phyloP scores from a whole-genome alignment of 92 coral and sea anemone species.

The Ricordea florida region DNA sequence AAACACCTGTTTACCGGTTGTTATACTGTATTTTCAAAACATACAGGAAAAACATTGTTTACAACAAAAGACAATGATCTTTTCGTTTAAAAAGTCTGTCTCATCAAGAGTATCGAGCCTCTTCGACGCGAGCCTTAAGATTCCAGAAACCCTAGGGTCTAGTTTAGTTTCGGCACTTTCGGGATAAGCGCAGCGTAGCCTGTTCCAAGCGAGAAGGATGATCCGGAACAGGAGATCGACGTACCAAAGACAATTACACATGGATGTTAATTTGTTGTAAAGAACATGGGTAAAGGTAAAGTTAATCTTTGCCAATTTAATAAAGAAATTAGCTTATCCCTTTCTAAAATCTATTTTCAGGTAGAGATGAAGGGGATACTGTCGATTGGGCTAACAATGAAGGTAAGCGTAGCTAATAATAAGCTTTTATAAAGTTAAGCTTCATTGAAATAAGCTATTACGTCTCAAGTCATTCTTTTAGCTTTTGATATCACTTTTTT shows the following conservation, averaged over 20 bases:
- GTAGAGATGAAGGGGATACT: conserved; percentile 1
- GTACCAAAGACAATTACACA: background rate
- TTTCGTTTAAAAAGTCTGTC: background rate
- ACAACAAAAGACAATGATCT: background rate
- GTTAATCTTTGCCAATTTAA: background rate
- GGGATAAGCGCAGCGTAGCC: too few species aligned
- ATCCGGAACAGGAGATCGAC: too few species aligned
- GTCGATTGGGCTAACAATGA: background rate
- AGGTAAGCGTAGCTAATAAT: conserved; percentile 6
- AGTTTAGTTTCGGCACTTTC: too few species aligned
- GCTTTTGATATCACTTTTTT: conserved; percentile 3
- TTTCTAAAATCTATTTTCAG: conserved; percentile 15
- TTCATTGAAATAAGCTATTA: background rate
- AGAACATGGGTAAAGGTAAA: conserved; percentile 13
- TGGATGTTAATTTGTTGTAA: background rate
- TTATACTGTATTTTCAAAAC: too few species aligned
- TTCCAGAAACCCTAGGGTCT: too few species aligned
- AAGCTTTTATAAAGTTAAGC: background rate
- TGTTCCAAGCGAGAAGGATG: too few species aligned
- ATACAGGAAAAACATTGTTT: too few species aligned
- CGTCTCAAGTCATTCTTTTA: background rate
- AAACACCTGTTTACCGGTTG: too few species aligned
- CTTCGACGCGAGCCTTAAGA: too few species aligned
- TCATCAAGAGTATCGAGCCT: too few species aligned
- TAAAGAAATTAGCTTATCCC: background rate